Evolutionary conservation across 1,140 invertebrate genomes (phyloP).

Genomic region (Diploscapter pachys): DNA sequence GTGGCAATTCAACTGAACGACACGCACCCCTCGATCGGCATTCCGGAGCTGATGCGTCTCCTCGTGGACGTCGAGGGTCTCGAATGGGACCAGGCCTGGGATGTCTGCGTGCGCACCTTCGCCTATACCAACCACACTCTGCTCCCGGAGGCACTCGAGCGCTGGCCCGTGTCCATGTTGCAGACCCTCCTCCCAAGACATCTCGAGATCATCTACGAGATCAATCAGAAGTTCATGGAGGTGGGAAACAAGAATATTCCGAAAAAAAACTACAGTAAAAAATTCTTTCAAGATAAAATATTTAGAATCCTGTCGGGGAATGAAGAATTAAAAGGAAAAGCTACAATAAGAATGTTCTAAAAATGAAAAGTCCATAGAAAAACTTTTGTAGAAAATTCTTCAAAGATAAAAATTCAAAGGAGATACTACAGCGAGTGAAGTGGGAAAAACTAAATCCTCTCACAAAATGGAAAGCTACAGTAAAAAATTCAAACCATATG

Average conservation of each 20-base stretch:
- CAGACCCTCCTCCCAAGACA: constrained; percentile 87
- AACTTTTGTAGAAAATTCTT: no score
- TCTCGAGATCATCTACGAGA: constrained; percentile 94
- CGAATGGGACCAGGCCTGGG: constrained; percentile 74
- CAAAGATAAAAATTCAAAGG: no score
- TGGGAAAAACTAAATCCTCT: no score
- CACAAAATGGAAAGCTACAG: no score
- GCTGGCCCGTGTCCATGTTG: constrained; percentile 86
- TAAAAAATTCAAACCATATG: no score
- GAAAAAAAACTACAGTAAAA: no score
- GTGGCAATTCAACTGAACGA: constrained; percentile 98
- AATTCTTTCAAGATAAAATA: no score
- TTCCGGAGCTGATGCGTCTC: constrained; percentile 94
- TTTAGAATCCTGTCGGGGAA: no score
- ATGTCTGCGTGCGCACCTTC: constrained; percentile 79
- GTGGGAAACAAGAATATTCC: constrained; percentile 57
- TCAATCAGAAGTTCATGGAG: constrained; percentile 81
- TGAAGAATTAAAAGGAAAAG: no score
- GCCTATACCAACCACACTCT: constrained; percentile 99
- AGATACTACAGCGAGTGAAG: no score
- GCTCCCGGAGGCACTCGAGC: constrained; percentile 91
- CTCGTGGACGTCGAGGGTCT: constrained; percentile 84
- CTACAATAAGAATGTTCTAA: no score
- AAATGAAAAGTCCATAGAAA: no score
- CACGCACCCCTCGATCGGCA: constrained; percentile 94